Base-by-base conservation (phyloP, 2,113 vertebrate genomes). In the Gymnobelideus leadbeateri region DNA sequence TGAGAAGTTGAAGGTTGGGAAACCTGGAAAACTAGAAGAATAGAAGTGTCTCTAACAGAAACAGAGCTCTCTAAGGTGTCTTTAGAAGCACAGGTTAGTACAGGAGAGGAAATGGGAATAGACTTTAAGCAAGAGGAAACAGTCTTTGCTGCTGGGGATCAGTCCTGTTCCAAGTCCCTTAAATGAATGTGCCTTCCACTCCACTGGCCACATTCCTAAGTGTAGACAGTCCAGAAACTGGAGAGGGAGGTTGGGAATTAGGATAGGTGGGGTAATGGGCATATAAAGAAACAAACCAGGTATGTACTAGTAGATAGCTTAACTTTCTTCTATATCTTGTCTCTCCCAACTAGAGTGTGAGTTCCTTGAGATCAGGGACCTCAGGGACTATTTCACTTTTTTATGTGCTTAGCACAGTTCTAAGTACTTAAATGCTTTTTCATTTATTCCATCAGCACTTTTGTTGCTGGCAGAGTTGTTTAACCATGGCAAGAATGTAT, bases 61-160 rank as follows among this genome's bases (percentile, higher is more conserved):
- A 37, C 5, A 37, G 61, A 95, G 89, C 93, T 96, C 93, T 97
- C 97, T 97, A 91, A 23, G 90, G 97, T 96, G 91, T 50, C 50
- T 11, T 77, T 46, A 68, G 94, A 52, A 95, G 89, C 94, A 21
- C 49, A 90, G 37, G 16, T 61, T 51, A 16, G 94, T 89, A 10
- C 47, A n/a, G 21, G n/a, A 95, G 95, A 96, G 93, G 91, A 96
- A 95, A 91, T 4, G 31, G 24, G 50, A 24, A 89, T 0, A 90
- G 95, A 94, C 96, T 91, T 49, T 0, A 57, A 96, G 25, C 95
- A 92, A 96, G 90, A 89, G 16, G 0, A 1, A 91, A 25, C 25
- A 24, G 25, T 2, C 31, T 52, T 9, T 24, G 47, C 77, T 26
- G 0, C 91, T 0, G 0, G 90, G 93, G 28, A 57, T 50, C 25